Conservation (phyloP, 2,113 vertebrate species). For the Ailurus styani region DNA sequence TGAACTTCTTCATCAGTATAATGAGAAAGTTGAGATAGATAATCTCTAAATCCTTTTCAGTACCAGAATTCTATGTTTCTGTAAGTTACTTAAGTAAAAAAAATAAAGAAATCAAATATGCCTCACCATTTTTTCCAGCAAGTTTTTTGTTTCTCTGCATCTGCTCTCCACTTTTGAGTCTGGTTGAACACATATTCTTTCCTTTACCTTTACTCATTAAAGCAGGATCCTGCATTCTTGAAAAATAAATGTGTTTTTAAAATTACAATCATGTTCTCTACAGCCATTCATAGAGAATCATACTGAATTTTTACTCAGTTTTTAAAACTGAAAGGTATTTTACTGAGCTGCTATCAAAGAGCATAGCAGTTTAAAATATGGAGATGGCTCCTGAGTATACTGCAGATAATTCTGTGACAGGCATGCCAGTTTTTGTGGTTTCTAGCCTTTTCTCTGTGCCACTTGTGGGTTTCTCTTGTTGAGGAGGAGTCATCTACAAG, state of each 20-base stretch:
- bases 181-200: background rate
- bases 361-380: background rate
- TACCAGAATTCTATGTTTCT: constrained; percentile 6
- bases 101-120: constrained; percentile 11
- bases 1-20: constrained; percentile 12
- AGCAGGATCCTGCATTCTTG: constrained; percentile 58
- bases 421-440: background rate
- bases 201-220: constrained; percentile 35
- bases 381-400: background rate
- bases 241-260: constrained; percentile 55
- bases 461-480: background rate
- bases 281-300: background rate
- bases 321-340: constrained; percentile 33
- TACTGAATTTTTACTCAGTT: background rate
- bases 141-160: constrained; percentile 70
- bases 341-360: constrained; percentile 4
- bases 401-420: background rate
- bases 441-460: background rate
- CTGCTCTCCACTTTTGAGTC: background rate
- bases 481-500: background rate
- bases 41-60: constrained; percentile 4
- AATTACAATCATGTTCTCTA: constrained; percentile 46
- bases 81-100: background rate
- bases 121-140: constrained; percentile 69
- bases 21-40: background rate